Conservation (phyloP, 2,113 vertebrate species). For the Eira barbara region DNA sequence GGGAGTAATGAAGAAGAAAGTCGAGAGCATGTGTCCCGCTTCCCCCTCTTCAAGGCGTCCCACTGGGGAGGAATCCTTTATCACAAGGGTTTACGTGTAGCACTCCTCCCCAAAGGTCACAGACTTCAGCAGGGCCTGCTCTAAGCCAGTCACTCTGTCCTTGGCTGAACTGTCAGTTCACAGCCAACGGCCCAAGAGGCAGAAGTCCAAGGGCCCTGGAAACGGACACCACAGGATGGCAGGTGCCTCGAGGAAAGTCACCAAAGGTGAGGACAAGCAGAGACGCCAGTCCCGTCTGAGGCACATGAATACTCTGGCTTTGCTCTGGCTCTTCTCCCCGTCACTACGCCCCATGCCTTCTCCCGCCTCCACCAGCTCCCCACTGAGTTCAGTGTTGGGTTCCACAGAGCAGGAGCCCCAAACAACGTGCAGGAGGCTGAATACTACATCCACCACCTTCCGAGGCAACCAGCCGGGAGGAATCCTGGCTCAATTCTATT, state of each 20-base stretch:
- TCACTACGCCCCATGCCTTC: background rate
- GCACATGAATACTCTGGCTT: background rate
- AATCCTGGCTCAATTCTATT: background rate
- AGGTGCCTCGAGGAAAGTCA: background rate
- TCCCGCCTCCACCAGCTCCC: background rate
- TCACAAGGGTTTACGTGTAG: background rate
- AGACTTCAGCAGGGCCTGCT: background rate
- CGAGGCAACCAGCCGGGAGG: background rate
- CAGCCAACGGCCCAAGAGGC: background rate
- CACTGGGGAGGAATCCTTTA: background rate
- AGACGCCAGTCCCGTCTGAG: fast-evolving
- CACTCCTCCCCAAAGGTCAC: background rate
- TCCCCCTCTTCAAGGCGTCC: background rate
- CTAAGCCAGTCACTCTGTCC: background rate
- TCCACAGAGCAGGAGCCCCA: background rate
- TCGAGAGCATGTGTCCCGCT: background rate
- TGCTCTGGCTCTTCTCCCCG: no score
- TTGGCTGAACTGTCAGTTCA: background rate
- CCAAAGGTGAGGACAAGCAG: background rate
- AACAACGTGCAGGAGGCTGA: background rate
- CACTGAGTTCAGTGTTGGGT: fast-evolving
- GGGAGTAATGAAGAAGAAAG: background rate
- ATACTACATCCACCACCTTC: background rate
- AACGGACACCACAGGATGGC: background rate
- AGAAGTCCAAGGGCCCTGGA: background rate